Percentiles rank a stretch among this genome's conserved stretches.
These are phyloP conservation scores for Melipona bicolor DNA, from an alignment of 2,888 invertebrate genomes.

Conservation along the genomic window DNA sequence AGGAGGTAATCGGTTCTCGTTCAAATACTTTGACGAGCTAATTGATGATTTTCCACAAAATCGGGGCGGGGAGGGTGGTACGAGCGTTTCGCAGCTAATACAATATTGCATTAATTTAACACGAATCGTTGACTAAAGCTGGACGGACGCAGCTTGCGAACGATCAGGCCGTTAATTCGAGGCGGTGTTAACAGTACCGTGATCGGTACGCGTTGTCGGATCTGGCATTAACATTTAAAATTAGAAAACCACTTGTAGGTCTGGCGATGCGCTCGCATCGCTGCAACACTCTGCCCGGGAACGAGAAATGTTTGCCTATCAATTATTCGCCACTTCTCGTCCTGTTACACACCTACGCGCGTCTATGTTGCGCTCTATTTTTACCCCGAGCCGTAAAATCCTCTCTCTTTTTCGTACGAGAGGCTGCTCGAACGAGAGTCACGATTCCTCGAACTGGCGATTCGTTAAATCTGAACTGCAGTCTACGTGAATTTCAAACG, in stretches of 20 bases:
- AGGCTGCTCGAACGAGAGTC: too few species aligned
- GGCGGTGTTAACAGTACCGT: conserved; percentile 19
- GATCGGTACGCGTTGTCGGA: conserved; percentile 20
- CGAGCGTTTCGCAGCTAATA: too few species aligned
- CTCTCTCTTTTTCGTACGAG: not conserved
- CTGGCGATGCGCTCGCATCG: conserved; percentile 1
- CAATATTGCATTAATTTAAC: not conserved
- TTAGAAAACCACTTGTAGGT: conserved; percentile 59
- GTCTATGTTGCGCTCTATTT: conserved; percentile 9
- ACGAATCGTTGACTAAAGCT: conserved; percentile 12
- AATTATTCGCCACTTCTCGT: conserved; percentile 34
- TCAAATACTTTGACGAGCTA: too few species aligned
- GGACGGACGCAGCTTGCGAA: conserved; percentile 5
- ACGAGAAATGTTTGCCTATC: conserved; percentile 33
- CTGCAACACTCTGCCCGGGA: not conserved
- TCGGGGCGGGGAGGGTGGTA: too few species aligned
- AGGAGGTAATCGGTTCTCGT: too few species aligned
- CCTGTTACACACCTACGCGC: not conserved
- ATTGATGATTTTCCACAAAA: too few species aligned
- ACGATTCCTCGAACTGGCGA: not conserved
- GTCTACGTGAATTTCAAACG: too few species aligned
- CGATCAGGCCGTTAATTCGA: conserved; percentile 25
- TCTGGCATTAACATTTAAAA: conserved; percentile 60
- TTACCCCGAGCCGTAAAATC: not conserved
- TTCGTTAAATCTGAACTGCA: too few species aligned